A percentile compares a stretch with the other conserved stretches of the same genome.
phyloP scores from a whole-genome alignment of 2,888 invertebrate species.

The Aethes cnicana region DNA sequence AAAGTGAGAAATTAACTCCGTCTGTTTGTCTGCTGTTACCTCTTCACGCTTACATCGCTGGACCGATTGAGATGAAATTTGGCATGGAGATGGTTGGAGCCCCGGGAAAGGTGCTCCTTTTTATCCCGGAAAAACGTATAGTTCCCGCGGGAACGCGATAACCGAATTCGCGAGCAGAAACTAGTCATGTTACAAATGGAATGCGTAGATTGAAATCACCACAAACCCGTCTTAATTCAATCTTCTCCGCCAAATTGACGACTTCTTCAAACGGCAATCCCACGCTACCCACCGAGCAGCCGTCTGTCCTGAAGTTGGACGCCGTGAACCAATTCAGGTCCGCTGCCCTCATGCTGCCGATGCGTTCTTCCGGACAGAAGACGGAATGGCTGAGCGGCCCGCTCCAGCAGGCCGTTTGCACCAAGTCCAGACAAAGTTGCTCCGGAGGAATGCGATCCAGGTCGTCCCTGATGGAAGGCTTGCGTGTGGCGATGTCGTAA shows the following conservation, averaged over 20 bases:
- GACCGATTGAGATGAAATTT: no score
- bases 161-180: no score
- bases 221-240: slow-evolving; percentile 40
- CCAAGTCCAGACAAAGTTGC: slow-evolving; percentile 57
- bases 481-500: slow-evolving; percentile 61
- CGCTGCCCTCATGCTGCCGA: slow-evolving; percentile 47
- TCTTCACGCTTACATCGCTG: no score
- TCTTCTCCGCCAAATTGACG: slow-evolving; percentile 54
- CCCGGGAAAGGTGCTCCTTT: no score
- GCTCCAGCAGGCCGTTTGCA: slow-evolving; percentile 61
- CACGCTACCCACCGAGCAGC: slow-evolving; percentile 56
- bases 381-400: slow-evolving; percentile 62
- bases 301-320: slow-evolving; percentile 47
- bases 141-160: no score
- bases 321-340: slow-evolving; percentile 43
- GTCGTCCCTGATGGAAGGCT: slow-evolving; percentile 50
- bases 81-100: no score
- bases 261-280: slow-evolving; percentile 66
- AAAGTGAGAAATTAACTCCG: no score
- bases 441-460: slow-evolving; percentile 49
- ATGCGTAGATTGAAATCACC: no score
- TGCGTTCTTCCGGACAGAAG: slow-evolving; percentile 54
- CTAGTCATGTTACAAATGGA: no score
- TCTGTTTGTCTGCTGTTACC: no score
- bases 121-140: no score